Evolutionary conservation across 2,797 vertebrate genomes (phyloP).

Genomic region (Knipowitschia caucasica): DNA sequence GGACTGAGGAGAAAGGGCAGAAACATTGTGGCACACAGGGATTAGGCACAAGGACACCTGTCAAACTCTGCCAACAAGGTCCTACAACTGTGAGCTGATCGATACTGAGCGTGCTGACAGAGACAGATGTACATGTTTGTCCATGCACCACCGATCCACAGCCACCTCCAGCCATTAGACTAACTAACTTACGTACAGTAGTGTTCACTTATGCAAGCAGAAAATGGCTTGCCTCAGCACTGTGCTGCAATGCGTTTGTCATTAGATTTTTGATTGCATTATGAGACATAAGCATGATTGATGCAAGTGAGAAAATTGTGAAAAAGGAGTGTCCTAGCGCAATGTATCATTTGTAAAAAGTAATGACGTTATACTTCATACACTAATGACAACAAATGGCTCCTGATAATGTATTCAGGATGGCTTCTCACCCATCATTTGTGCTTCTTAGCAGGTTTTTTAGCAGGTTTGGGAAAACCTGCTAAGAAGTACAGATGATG

Average conservation of each 20-base stretch:
- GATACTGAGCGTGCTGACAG: constrained; percentile 48
- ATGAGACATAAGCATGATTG: constrained; percentile 75
- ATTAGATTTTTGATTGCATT: constrained; percentile 76
- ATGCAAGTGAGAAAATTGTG: constrained; percentile 56
- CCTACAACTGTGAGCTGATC: constrained; percentile 53
- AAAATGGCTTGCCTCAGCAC: constrained; percentile 71
- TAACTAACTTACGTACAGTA: constrained; percentile 69
- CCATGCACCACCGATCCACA: constrained; percentile 14
- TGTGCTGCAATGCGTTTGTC: constrained; percentile 59
- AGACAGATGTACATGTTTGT: constrained; percentile 7
- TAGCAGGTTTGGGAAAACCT: no score
- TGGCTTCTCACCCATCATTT: no score
- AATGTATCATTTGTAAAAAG: constrained; percentile 44
- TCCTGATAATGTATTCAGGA: no score
- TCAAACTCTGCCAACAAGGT: constrained; percentile 54
- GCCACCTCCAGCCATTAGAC: constrained; percentile 58
- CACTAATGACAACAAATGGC: background rate
- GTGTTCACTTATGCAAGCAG: constrained; percentile 64
- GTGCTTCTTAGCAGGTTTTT: no score
- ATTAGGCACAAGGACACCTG: constrained; percentile 68
- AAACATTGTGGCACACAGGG: constrained; percentile 35
- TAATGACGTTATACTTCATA: constrained; percentile 33
- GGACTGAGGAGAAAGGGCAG: constrained; percentile 29
- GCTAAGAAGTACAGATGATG: no score
- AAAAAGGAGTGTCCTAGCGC: constrained; percentile 40